Conservation (phyloP, 2,888 invertebrate genomes). For the Allygus modestus region DNA sequence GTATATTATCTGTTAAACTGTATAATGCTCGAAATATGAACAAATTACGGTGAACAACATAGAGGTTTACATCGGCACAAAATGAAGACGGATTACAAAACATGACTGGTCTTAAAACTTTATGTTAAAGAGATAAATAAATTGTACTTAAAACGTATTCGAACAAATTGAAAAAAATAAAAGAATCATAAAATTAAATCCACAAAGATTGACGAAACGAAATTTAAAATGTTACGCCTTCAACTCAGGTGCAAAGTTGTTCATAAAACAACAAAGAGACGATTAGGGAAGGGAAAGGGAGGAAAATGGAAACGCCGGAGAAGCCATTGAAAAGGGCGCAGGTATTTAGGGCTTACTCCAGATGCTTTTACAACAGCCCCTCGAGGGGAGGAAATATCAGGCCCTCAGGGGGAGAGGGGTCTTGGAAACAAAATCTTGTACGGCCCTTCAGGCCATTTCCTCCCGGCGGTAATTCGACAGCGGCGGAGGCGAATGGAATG, state of each 20-base stretch:
- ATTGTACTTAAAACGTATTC: too few species aligned
- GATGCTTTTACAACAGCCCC: slow-evolving; percentile 43
- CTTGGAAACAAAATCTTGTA: slow-evolving; percentile 35
- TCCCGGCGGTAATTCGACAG: slow-evolving; percentile 2
- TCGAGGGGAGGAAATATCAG: not conserved
- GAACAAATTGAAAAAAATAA: too few species aligned
- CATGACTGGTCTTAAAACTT: too few species aligned
- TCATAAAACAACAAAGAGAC: slow-evolving; percentile 37
- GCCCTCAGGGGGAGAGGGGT: not conserved
- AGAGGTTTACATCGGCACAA: too few species aligned
- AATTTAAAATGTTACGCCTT: not conserved
- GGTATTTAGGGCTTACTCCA: slow-evolving; percentile 43
- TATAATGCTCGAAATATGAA: too few species aligned
- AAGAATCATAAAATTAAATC: too few species aligned
- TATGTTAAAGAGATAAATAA: too few species aligned
- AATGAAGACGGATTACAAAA: too few species aligned
- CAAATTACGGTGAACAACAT: too few species aligned
- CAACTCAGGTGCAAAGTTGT: not conserved
- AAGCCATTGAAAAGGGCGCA: slow-evolving; percentile 36
- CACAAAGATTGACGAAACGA: not conserved
- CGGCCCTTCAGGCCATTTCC: slow-evolving; percentile 10
- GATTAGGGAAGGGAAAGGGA: slow-evolving; percentile 14
- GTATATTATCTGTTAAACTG: too few species aligned
- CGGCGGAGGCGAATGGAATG: not conserved
- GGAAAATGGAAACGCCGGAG: slow-evolving; percentile 26